A percentile compares a stretch with the other conserved stretches of the same genome.
Evolutionary conservation across 2,113 vertebrate species (phyloP).

Genomic region (Lucifuga dentata): DNA sequence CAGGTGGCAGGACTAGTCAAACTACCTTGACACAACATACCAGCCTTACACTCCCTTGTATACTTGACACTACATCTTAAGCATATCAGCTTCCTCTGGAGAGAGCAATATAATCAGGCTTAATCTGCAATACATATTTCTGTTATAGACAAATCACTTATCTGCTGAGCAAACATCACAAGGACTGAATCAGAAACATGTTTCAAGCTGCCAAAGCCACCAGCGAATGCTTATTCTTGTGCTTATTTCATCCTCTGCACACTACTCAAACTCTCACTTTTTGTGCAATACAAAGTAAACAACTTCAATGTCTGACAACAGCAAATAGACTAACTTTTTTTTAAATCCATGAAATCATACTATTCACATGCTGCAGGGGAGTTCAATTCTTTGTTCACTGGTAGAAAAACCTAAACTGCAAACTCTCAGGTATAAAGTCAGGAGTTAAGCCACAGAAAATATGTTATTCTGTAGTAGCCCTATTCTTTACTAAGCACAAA

Average conservation of each 20-base stretch:
- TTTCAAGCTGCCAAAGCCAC: not conserved
- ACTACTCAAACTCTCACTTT: not conserved
- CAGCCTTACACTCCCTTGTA: not conserved
- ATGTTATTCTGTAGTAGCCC: not conserved
- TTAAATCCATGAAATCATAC: not conserved
- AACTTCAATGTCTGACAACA: not conserved
- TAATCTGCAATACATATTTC: not conserved
- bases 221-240: not conserved
- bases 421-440: not conserved
- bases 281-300: not conserved
- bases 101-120: not conserved
- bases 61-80: conserved; percentile 34
- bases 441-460: not conserved
- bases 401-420: too few relatives aligned
- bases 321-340: not conserved
- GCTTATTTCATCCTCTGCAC: not conserved
- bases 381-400: not conserved
- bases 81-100: conserved; percentile 1
- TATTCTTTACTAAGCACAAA: not conserved
- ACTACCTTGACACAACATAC: conserved; percentile 15
- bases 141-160: not conserved
- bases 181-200: not conserved
- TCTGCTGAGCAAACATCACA: not conserved
- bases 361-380: not conserved
- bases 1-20: conserved; percentile 5